These are phyloP conservation scores for Lamellibrachia satsuma DNA, from an alignment of 2,888 invertebrate genomes.

Conservation along the genomic window DNA sequence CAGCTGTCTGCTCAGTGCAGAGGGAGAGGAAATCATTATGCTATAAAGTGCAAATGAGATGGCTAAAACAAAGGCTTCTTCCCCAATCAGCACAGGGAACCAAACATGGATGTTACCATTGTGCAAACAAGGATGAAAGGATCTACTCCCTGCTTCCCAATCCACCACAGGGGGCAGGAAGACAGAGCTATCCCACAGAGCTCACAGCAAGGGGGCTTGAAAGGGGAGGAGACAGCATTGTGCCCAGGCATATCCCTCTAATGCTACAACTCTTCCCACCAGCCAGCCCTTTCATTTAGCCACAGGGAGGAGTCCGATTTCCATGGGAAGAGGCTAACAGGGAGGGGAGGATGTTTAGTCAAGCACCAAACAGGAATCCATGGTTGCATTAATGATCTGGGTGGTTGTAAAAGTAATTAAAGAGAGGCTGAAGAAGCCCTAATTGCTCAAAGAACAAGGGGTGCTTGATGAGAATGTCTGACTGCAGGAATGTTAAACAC, in stretches of 20 bases:
- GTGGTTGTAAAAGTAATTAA: not conserved
- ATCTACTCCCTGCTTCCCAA: not conserved
- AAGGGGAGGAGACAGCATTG: not conserved
- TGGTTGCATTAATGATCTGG: not conserved
- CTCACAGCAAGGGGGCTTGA: not conserved
- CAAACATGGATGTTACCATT: not conserved
- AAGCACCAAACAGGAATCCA: not conserved
- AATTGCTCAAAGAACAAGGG: not conserved
- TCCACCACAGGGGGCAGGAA: not conserved
- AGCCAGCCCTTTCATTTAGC: not conserved
- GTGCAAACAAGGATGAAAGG: constrained; percentile 17
- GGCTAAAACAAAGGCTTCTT: not conserved
- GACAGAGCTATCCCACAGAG: not conserved
- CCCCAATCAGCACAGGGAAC: not conserved
- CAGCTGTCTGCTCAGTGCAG: not conserved
- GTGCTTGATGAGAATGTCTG: not conserved
- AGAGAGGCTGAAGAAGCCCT: not conserved
- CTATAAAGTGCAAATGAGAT: constrained; percentile 5
- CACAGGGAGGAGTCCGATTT: constrained; percentile 23
- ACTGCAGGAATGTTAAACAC: constrained; percentile 10
- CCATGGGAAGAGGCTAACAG: not conserved
- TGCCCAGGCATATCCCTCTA: not conserved
- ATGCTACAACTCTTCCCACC: not conserved
- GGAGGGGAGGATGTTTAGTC: constrained; percentile 18
- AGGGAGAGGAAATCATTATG: not conserved